Base-by-base conservation (phyloP, 2,888 invertebrate genomes). In the Sacculina carcini region DNA sequence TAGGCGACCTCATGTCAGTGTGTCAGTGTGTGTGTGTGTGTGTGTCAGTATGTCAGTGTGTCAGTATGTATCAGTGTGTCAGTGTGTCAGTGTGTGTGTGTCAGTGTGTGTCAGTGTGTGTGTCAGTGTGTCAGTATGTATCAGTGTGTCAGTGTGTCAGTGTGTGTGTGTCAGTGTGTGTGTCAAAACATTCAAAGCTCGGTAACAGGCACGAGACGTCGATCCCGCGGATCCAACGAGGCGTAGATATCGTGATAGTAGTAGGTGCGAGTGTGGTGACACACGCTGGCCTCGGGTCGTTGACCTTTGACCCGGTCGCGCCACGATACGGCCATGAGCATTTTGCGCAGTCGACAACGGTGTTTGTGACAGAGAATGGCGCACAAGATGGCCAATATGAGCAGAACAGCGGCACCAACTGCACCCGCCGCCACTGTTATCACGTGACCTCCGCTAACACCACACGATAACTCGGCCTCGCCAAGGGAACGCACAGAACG, bases 241-340 rank as follows among this genome's bases (percentile, higher is more conserved):
- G 29, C 36, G 21, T 48, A 38, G 31, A 36, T 34, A 16, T 48
- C 36, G 16, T 48, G 32, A 32, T 29, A 38, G 48, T 48, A 38
- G 34, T 48, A 38, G 10, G 34, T 36, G 16, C 7, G n/a, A 21
- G 26, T 26, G 48, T 32, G 48, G 10, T 32, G 48, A n/a, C n/a
- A n/a, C n/a, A n/a, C n/a, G 48, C 32, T 31, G 31, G 48, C 31
- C 36, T 38, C 48, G 16, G 24, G 24, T 10, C 36, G 34, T 26
- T 32, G 24, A n/a, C 24, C 16, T 2, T 23, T 23, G 14, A 32
- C 48, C 48, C 48, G 29, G 19, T 48, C 36, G 32, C 38, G 48
- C 32, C 48, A 48, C 36, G 48, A 32, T 32, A 36, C n/a, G 31
- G 29, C 48, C 21, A 26, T 48, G 32, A 38, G 21, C 48, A 36